phyloP scores from a whole-genome alignment of 2,797 vertebrate genomes.

The Arctocebus calabarensis region DNA sequence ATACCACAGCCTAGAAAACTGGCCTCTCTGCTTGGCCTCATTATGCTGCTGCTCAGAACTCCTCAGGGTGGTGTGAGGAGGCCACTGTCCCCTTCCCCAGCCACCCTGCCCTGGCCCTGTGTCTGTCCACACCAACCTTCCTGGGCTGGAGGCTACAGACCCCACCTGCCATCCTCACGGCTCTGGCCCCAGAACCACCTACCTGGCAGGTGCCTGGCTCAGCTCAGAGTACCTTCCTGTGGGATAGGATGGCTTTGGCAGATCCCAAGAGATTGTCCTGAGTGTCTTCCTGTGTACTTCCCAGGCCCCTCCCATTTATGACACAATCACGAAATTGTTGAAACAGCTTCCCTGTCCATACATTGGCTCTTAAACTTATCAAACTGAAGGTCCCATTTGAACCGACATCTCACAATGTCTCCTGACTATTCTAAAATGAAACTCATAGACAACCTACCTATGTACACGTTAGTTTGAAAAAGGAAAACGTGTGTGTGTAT shows the following conservation, averaged over 20 bases:
- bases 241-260: neutral
- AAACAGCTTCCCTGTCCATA: neutral
- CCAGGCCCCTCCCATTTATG: neutral
- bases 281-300: neutral
- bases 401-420: too few species aligned
- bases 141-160: too few species aligned
- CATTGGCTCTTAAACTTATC: neutral
- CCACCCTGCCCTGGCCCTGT: neutral
- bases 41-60: neutral
- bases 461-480: neutral
- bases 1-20: too few species aligned
- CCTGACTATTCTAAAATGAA: neutral
- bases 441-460: neutral
- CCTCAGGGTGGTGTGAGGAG: neutral
- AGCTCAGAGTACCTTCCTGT: neutral
- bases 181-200: too few species aligned
- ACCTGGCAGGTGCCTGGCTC: neutral
- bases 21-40: too few species aligned
- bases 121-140: neutral
- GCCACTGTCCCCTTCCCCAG: too few species aligned
- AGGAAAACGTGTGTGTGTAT: too few species aligned
- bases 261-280: neutral
- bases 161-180: neutral
- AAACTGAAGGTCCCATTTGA: neutral
- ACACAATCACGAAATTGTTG: fast-evolving